Conservation (phyloP, 2,797 vertebrate species). For the Sebastes minor region DNA sequence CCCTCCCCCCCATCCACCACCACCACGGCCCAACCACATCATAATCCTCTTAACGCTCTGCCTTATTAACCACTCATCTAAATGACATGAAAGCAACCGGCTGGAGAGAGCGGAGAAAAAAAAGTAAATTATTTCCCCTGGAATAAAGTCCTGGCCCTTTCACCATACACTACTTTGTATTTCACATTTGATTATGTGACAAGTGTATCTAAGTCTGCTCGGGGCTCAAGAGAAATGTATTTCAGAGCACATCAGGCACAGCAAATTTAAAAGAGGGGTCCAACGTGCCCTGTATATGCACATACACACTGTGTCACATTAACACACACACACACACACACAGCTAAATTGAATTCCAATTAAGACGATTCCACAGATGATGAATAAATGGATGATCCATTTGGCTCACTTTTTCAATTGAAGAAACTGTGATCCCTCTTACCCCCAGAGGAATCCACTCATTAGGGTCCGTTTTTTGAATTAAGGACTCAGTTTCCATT, state of each 20-base stretch:
- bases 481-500: slow-evolving; percentile 51
- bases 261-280: slow-evolving; percentile 68
- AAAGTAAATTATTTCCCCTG: slow-evolving; percentile 81
- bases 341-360: slow-evolving; percentile 80
- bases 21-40: slow-evolving; percentile 78
- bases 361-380: slow-evolving; percentile 67
- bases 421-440: slow-evolving; percentile 55
- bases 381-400: slow-evolving; percentile 72
- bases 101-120: slow-evolving; percentile 53
- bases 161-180: slow-evolving; percentile 77
- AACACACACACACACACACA: neutral
- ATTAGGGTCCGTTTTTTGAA: slow-evolving; percentile 60
- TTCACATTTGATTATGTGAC: slow-evolving; percentile 85
- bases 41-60: slow-evolving; percentile 88
- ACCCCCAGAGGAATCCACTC: slow-evolving; percentile 58
- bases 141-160: slow-evolving; percentile 80
- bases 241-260: slow-evolving; percentile 74
- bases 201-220: slow-evolving; percentile 86
- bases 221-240: slow-evolving; percentile 78
- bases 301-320: slow-evolving; percentile 10
- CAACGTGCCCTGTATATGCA: slow-evolving; percentile 29
- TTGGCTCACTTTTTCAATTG: slow-evolving; percentile 69
- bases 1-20: slow-evolving; percentile 32
- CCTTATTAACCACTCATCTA: slow-evolving; percentile 88
- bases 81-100: slow-evolving; percentile 85